phyloP scores from a whole-genome alignment of 2,113 vertebrate genomes.

The Pomatorhinus ruficollis region DNA sequence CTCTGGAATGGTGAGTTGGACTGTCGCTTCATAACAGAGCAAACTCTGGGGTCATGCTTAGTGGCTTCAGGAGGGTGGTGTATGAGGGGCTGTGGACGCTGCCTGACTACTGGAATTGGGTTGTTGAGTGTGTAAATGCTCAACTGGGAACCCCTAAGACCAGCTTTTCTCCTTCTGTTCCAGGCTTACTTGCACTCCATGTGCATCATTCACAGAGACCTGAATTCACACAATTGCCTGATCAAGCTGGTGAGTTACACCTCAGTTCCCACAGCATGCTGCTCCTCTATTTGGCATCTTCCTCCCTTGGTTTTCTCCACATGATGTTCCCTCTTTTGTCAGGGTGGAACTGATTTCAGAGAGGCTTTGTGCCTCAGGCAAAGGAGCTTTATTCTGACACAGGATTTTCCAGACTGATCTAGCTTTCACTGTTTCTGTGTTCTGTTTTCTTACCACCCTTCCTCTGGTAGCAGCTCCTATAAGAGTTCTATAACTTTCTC shows the following conservation, averaged over 20 bases:
- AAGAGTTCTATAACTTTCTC: rapidly evolving
- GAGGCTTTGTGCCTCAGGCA: neutral
- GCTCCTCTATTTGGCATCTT: neutral
- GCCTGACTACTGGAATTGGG: neutral
- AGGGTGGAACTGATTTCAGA: neutral
- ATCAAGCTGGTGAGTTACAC: conserved; percentile 88
- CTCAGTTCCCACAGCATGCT: neutral
- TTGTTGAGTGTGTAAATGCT: neutral
- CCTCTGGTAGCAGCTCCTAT: neutral
- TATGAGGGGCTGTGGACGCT: neutral
- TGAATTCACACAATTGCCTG: conserved; percentile 95
- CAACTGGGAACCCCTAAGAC: neutral
- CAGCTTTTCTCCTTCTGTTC: conserved; percentile 25
- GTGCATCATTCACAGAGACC: conserved; percentile 91
- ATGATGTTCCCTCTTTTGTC: neutral
- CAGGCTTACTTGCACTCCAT: conserved; percentile 94
- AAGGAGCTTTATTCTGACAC: neutral
- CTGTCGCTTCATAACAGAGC: neutral
- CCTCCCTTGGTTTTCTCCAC: neutral
- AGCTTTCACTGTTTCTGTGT: neutral
- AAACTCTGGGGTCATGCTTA: neutral
- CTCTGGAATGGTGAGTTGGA: conserved; percentile 90
- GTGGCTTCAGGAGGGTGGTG: neutral
- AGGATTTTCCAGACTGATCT: neutral
- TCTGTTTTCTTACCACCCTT: neutral